phyloP scores from a whole-genome alignment of 2,113 vertebrate genomes.

The Setophaga kirtlandii region DNA sequence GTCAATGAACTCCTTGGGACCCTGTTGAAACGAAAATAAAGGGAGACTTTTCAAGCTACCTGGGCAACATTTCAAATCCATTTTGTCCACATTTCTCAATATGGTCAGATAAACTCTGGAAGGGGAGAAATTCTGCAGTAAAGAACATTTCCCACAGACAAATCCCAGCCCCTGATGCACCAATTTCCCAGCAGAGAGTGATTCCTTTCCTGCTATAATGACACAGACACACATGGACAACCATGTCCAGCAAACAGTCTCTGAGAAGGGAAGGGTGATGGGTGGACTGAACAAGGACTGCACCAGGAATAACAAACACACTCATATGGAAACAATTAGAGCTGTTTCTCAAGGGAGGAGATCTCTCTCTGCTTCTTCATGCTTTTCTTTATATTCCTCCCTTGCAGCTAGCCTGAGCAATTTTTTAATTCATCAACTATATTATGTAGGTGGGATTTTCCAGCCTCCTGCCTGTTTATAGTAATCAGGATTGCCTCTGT shows the following conservation, averaged over 20 bases:
- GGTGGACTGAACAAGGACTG: neutral
- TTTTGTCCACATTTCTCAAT: neutral
- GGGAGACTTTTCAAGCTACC: neutral
- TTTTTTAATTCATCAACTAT: neutral
- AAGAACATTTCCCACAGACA: neutral
- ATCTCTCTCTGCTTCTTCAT: neutral
- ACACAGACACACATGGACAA: neutral
- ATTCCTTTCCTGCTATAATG: neutral
- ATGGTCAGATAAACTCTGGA: neutral
- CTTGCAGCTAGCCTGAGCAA: neutral
- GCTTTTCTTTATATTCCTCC: neutral
- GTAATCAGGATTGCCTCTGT: slow-evolving; percentile 10
- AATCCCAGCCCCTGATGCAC: neutral
- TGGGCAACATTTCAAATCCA: neutral
- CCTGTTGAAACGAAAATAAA: neutral
- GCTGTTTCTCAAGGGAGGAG: neutral
- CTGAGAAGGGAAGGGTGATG: neutral
- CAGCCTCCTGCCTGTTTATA: neutral
- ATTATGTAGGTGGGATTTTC: neutral
- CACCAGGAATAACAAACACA: neutral
- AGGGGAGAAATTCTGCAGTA: neutral
- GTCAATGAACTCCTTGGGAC: neutral
- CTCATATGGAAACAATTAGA: neutral
- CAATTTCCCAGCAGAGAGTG: neutral
- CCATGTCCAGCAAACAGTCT: neutral